Conservation (phyloP, 2,797 vertebrate species). For the Argentina silus region DNA sequence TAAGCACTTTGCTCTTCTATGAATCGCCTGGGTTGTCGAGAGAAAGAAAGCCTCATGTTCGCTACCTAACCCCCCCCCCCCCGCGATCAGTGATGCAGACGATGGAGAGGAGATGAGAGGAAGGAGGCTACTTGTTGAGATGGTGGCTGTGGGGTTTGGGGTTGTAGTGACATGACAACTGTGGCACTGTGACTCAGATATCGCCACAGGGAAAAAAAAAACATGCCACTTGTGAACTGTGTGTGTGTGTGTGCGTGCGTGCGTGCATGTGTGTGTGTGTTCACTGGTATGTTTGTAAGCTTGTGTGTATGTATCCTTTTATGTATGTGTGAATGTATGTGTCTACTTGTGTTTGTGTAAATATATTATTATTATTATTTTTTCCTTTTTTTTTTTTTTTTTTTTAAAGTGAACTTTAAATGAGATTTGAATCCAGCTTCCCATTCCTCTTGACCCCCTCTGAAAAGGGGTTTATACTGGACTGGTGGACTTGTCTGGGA, state of each 20-base stretch:
- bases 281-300: constrained; percentile 8
- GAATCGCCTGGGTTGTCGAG: no score
- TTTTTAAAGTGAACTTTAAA: constrained; percentile 34
- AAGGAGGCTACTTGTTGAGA: neutral
- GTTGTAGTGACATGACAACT: constrained; percentile 34
- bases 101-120: neutral
- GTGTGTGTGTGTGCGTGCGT: neutral
- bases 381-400: constrained; percentile 42
- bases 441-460: neutral
- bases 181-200: constrained; percentile 35
- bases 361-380: constrained; percentile 57
- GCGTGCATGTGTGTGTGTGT: neutral
- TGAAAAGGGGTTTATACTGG: neutral
- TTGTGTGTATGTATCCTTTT: constrained; percentile 38
- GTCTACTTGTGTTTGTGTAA: constrained; percentile 51
- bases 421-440: constrained; percentile 16
- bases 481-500: neutral
- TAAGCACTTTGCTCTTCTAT: no score
- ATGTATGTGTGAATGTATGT: constrained; percentile 41
- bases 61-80: no score
- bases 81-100: neutral
- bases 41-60: no score
- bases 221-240: neutral
- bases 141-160: neutral
- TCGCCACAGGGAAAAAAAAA: neutral